Evolutionary conservation across 2,888 invertebrate genomes (phyloP).

Genomic region (Mimas tiliae): DNA sequence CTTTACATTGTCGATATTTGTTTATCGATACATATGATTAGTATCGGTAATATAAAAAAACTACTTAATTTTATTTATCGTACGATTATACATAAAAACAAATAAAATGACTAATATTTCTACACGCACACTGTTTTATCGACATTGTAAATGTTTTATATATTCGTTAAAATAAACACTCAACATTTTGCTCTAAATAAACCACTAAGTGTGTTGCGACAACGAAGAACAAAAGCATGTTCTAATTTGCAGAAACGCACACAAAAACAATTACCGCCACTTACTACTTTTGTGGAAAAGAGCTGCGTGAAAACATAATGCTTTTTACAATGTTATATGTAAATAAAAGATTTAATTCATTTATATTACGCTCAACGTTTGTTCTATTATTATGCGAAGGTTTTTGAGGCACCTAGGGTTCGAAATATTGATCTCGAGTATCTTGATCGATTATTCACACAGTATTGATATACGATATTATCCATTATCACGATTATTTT

Average conservation of each 20-base stretch:
- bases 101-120: not conserved
- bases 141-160: not conserved
- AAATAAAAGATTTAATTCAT: too few species aligned
- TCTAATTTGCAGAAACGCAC: constrained; percentile 3
- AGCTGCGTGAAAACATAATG: constrained; percentile 65
- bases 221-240: constrained; percentile 6
- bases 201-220: constrained; percentile 6
- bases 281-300: constrained; percentile 71
- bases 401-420: too few species aligned
- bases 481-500: too few species aligned
- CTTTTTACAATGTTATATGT: too few species aligned
- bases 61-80: too few species aligned
- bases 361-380: too few species aligned
- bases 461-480: too few species aligned
- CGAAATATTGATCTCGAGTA: too few species aligned
- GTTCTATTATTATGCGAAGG: too few species aligned
- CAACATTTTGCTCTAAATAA: not conserved
- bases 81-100: not conserved
- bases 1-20: constrained; percentile 9
- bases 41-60: not conserved
- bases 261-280: constrained; percentile 46
- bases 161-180: not conserved
- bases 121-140: not conserved
- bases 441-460: too few species aligned
- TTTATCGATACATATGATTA: not conserved